Evolutionary conservation across 2,113 vertebrate species (phyloP).

Genomic region (Platycercus adscitus): DNA sequence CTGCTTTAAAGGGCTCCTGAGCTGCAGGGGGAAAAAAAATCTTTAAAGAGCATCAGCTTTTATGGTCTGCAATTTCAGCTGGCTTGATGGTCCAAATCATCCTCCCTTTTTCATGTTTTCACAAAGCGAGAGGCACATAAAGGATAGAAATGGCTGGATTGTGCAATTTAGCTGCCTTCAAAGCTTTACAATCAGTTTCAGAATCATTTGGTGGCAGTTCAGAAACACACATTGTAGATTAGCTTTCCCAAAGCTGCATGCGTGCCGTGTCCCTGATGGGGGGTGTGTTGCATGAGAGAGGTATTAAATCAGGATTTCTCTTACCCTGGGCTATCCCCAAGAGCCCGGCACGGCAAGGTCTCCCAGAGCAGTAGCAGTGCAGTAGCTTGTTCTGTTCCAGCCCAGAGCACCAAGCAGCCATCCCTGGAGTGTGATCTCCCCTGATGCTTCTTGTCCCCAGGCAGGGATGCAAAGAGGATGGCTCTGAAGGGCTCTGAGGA

Average conservation of each 20-base stretch:
- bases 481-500: not conserved
- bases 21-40: slow-evolving; percentile 16
- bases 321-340: slow-evolving; percentile 3
- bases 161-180: slow-evolving; percentile 66
- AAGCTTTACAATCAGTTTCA: slow-evolving; percentile 68
- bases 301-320: slow-evolving; percentile 35
- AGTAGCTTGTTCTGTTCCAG: not conserved
- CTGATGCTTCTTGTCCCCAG: not conserved
- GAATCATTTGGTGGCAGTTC: slow-evolving; percentile 61
- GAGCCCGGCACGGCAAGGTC: not conserved
- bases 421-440: not conserved
- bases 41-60: slow-evolving; percentile 65
- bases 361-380: not conserved
- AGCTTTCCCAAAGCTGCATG: not conserved
- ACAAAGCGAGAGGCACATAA: slow-evolving; percentile 61
- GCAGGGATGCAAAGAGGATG: not conserved
- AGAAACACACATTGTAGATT: slow-evolving; percentile 63
- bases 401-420: not conserved
- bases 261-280: fast-evolving
- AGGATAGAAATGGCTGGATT: slow-evolving; percentile 60
- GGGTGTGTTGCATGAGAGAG: not conserved
- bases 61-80: slow-evolving; percentile 60
- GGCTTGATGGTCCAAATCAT: slow-evolving; percentile 60
- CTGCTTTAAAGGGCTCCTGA: slow-evolving; percentile 58
- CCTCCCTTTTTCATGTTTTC: slow-evolving; percentile 70